These are phyloP conservation scores for Seladonia tumulorum DNA, from an alignment of 2,888 invertebrate genomes.

Conservation along the genomic window DNA sequence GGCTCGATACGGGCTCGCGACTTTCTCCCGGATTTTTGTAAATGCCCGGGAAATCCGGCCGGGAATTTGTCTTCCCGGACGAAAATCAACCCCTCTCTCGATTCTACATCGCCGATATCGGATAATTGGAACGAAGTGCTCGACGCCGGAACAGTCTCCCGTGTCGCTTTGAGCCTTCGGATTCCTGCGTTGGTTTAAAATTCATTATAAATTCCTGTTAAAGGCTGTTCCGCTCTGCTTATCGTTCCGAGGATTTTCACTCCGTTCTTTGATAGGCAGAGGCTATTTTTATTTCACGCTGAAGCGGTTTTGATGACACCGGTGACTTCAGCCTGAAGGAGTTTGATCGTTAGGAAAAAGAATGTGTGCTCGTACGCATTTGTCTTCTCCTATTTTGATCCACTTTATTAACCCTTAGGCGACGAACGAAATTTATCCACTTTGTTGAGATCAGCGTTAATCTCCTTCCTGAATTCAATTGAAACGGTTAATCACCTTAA, in stretches of 20 bases:
- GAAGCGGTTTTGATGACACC: not conserved
- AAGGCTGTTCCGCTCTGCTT: not conserved
- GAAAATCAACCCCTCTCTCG: not conserved
- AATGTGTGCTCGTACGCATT: not conserved
- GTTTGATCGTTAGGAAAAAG: not conserved
- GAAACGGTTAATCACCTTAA: not conserved
- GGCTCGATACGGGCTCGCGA: not conserved
- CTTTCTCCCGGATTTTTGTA: not conserved
- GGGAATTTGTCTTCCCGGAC: not conserved
- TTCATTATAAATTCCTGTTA: slow-evolving; percentile 7
- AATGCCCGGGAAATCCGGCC: not conserved
- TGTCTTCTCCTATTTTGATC: no score
- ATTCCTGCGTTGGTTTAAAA: not conserved
- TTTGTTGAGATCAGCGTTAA: not conserved
- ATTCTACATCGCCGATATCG: not conserved
- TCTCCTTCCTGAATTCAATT: not conserved
- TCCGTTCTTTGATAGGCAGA: not conserved
- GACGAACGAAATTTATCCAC: not conserved
- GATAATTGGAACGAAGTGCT: slow-evolving; percentile 4
- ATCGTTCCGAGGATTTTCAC: not conserved
- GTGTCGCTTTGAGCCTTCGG: not conserved
- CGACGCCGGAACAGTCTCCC: not conserved
- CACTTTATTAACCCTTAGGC: not conserved
- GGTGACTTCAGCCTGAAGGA: not conserved
- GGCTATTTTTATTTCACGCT: not conserved